Conservation (phyloP, 2,888 invertebrate species). For the Trachelus tabidus region DNA sequence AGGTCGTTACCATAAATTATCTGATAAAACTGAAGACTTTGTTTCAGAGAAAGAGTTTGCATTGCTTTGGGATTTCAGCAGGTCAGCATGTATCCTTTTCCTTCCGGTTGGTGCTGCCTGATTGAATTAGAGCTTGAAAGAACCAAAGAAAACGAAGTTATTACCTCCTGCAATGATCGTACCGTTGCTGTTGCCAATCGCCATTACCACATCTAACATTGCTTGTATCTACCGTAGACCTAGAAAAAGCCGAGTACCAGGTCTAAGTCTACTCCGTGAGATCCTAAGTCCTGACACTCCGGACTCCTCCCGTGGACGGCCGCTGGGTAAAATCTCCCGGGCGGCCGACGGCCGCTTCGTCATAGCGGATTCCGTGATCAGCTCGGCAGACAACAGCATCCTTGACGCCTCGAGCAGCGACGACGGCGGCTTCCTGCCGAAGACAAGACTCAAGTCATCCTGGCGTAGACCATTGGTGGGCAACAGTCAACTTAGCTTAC, state of each 20-base stretch:
- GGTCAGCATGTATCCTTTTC: neutral
- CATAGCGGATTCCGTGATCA: constrained; percentile 69
- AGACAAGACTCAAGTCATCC: constrained; percentile 70
- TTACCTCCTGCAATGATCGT: neutral
- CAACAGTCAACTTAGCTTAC: constrained; percentile 76
- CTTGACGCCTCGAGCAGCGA: constrained; percentile 78
- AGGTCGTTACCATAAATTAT: neutral
- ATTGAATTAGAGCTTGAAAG: neutral
- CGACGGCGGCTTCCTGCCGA: constrained; percentile 86
- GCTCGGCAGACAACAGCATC: constrained; percentile 70
- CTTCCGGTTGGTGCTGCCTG: neutral
- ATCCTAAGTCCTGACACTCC: constrained; percentile 68
- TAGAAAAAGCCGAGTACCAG: constrained; percentile 95
- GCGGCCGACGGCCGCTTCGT: constrained; percentile 82
- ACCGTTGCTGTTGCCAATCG: neutral
- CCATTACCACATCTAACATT: constrained; percentile 11
- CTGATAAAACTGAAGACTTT: neutral
- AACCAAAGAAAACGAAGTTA: neutral
- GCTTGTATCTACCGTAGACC: constrained; percentile 72
- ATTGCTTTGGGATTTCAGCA: neutral
- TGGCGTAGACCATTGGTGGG: constrained; percentile 76
- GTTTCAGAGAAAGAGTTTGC: neutral
- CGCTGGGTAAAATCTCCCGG: constrained; percentile 77
- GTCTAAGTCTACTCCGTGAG: constrained; percentile 81
- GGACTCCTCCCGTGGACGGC: constrained; percentile 63